Evolutionary conservation across 2,113 vertebrate species (phyloP), one percentile per base, ranked within the genome.

Genomic region (Sisor rabdophorus): DNA sequence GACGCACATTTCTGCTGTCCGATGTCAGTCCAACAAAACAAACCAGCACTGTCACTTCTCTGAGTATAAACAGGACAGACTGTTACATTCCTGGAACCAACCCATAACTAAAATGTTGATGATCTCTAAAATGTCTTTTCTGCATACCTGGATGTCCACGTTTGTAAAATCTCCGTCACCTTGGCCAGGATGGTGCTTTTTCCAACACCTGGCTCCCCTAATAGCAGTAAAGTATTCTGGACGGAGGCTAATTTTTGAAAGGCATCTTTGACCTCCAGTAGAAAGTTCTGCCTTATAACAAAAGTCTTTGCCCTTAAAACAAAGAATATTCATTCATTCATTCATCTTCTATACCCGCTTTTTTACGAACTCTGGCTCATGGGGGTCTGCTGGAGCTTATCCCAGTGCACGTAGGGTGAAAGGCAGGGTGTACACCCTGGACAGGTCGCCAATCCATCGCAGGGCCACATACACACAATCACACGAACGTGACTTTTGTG

Each of bases 121-220:
- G 9, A 48, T 17, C 50, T 75, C 9, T 19, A n/a, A 32, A 53
- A 11, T 55, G 58, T 58, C 12, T 7, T 60, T 26, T 61, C 54
- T 80, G 22, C 85, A 83, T 77, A 91, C 90, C 90, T 84, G 24
- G 83, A 24, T 19, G 90, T 81, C 88, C 89, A 91, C 1, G 80
- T 72, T 26, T 87, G 80, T 52, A 85, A 83, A 58, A 87, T 75
- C 40, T 85, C 80, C 17, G 89, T 85, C 44, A 84, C 70, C 50
- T 86, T 87, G 30, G 90, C 90, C 65, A 87, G 82, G 24, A 82
- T 74, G 13, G 81, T 78, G 84, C 87, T 91, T 82, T 91, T 92
- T 9, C 90, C 90, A 54, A 77, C 87, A 36, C 89, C 89, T 28
- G 84, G 74, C 15, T 87, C 82, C 20, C 88, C 89, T 73, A 88